Conservation (phyloP, 2,797 vertebrate species). For the Hypotaenidia okinawae region DNA sequence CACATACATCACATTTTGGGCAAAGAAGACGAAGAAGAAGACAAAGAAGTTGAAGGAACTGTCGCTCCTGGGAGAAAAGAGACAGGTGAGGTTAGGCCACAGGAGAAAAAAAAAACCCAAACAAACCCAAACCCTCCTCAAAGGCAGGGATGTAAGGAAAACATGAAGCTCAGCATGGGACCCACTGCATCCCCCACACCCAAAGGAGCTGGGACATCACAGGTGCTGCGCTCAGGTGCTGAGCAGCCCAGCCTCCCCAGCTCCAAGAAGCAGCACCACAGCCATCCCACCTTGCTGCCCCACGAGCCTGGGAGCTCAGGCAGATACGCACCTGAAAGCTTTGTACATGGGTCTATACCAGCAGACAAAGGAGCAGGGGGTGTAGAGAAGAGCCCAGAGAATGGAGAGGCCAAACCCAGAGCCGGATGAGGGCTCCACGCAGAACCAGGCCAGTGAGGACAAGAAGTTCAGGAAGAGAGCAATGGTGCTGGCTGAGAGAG, state of each 20-base stretch:
- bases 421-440: slow-evolving; percentile 73
- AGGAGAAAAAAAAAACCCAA: not conserved
- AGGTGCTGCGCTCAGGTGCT: fast-evolving
- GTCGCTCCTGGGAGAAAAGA: slow-evolving; percentile 85
- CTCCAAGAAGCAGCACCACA: not conserved
- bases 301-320: not conserved
- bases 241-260: not conserved
- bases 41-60: slow-evolving; percentile 98
- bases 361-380: slow-evolving; percentile 94
- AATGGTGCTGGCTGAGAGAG: slow-evolving; percentile 72
- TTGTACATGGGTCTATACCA: slow-evolving; percentile 97
- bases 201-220: not conserved
- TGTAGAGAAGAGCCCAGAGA: slow-evolving; percentile 92
- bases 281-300: not conserved
- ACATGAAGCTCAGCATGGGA: not conserved
- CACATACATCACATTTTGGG: slow-evolving; percentile 87
- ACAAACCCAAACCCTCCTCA: not conserved
- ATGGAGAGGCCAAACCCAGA: slow-evolving; percentile 92
- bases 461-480: slow-evolving; percentile 88
- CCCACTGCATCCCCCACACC: not conserved
- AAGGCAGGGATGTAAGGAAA: fast-evolving
- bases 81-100: not conserved
- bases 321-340: slow-evolving; percentile 88
- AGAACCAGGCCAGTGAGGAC: slow-evolving; percentile 89
- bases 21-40: slow-evolving; percentile 98